These are phyloP conservation scores for Podarcis cretensis DNA, from an alignment of 2,113 vertebrate genomes.

Conservation along the genomic window DNA sequence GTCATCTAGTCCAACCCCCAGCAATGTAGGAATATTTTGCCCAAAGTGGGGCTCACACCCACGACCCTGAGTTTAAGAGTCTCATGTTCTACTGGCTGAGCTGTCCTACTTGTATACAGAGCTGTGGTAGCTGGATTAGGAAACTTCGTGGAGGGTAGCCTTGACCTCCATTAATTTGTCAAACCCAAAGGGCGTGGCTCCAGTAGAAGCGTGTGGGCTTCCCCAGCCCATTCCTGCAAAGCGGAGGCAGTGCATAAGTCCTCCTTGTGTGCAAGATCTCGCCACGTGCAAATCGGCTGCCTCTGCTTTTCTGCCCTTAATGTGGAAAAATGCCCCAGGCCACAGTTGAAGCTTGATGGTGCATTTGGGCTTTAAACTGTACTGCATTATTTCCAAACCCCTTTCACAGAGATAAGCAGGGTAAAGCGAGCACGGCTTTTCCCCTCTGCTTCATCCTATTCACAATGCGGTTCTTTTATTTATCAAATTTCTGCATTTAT, in stretches of 20 bases:
- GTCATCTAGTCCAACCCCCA: too few relatives aligned
- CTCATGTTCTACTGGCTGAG: too few relatives aligned
- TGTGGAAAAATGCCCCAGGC: neutral
- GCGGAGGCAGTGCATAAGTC: accelerated
- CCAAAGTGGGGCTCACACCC: too few relatives aligned
- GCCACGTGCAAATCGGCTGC: accelerated
- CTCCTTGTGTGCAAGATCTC: accelerated
- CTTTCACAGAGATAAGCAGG: accelerated
- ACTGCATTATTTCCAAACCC: neutral
- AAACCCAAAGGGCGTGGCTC: neutral
- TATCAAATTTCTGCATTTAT: neutral
- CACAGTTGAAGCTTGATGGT: accelerated
- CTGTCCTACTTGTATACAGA: too few relatives aligned
- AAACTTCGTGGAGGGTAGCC: neutral
- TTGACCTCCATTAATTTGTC: neutral
- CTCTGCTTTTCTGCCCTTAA: neutral
- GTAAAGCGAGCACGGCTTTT: neutral
- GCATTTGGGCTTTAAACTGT: accelerated
- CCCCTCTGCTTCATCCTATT: accelerated
- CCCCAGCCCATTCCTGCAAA: accelerated
- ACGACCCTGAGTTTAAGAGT: too few relatives aligned
- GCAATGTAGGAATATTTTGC: too few relatives aligned
- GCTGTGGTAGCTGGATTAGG: too few relatives aligned
- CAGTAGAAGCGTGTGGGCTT: neutral
- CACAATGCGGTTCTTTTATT: neutral